These are phyloP conservation scores for Eidolon dupreanum DNA, from an alignment of 2,797 vertebrate genomes.

Conservation along the genomic window DNA sequence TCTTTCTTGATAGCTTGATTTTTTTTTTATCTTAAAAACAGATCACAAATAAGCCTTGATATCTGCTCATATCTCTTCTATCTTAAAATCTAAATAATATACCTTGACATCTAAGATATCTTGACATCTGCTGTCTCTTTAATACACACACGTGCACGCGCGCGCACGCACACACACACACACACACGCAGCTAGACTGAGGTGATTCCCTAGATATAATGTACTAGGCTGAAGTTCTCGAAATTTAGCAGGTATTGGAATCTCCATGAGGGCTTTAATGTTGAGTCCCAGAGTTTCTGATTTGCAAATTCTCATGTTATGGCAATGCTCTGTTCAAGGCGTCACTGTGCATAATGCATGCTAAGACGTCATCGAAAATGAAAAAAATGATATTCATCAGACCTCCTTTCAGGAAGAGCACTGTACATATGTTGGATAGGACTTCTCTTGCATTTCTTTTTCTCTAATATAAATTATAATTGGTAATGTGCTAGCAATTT, in stretches of 20 bases:
- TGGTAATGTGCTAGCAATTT: not conserved
- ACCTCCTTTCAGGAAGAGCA: not conserved
- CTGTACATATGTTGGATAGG: not conserved
- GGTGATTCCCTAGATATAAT: not conserved
- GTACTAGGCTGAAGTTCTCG: not conserved
- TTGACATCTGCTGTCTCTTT: not conserved
- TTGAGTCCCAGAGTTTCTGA: not conserved
- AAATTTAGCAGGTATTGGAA: not conserved
- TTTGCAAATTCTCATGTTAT: not conserved
- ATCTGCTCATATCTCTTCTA: not conserved
- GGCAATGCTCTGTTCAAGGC: not conserved
- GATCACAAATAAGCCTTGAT: not conserved
- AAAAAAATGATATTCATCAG: not conserved
- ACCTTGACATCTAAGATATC: not conserved
- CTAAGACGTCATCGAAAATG: not conserved
- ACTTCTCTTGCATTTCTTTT: not conserved
- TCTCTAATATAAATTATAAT: not conserved
- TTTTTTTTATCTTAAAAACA: constrained; percentile 22
- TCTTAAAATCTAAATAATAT: not conserved
- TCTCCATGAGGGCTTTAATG: not conserved
- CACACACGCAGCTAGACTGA: not conserved
- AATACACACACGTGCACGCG: not conserved
- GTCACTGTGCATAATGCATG: not conserved
- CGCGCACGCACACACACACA: not conserved
- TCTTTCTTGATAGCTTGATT: not conserved